These are phyloP conservation scores for Eledona agricola DNA, from an alignment of 2,888 invertebrate species.

Conservation along the genomic window DNA sequence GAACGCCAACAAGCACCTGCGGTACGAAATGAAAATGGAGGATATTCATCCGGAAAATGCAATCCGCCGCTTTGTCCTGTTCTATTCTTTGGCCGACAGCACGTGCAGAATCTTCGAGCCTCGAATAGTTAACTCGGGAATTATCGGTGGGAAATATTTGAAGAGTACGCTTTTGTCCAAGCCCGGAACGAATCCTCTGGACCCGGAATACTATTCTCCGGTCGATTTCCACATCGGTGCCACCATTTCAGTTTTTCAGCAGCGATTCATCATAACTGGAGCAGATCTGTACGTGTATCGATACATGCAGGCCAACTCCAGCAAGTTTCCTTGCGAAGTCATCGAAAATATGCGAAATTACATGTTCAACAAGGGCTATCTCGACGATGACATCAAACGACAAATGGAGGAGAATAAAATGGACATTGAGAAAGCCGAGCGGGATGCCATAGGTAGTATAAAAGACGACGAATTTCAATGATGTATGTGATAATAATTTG, in stretches of 20 bases:
- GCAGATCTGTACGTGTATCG: slow-evolving; percentile 70
- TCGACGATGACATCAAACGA: slow-evolving; percentile 67
- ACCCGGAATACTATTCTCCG: slow-evolving; percentile 80
- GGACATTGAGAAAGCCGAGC: slow-evolving; percentile 52
- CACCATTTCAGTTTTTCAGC: slow-evolving; percentile 75
- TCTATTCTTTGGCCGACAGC: slow-evolving; percentile 80
- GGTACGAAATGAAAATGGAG: slow-evolving; percentile 79
- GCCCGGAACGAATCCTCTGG: slow-evolving; percentile 73
- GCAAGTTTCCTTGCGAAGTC: slow-evolving; percentile 74
- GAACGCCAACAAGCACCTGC: slow-evolving; percentile 71
- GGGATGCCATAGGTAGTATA: slow-evolving; percentile 46
- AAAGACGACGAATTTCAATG: background rate
- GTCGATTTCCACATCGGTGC: slow-evolving; percentile 83
- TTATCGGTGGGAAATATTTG: slow-evolving; percentile 79
- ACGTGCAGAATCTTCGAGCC: slow-evolving; percentile 79
- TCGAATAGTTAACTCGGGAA: slow-evolving; percentile 77
- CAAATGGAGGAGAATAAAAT: slow-evolving; percentile 55
- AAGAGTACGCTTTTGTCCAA: slow-evolving; percentile 72
- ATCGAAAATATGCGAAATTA: slow-evolving; percentile 74
- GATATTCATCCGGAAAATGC: slow-evolving; percentile 81
- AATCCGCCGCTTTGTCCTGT: slow-evolving; percentile 77
- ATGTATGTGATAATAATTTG: slow-evolving; percentile 2
- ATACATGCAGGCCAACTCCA: slow-evolving; percentile 77
- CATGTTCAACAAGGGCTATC: slow-evolving; percentile 71
- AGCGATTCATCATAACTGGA: slow-evolving; percentile 78